Base-by-base conservation (phyloP, 1,140 invertebrate species). In the Pseudomyrmex concolor region DNA sequence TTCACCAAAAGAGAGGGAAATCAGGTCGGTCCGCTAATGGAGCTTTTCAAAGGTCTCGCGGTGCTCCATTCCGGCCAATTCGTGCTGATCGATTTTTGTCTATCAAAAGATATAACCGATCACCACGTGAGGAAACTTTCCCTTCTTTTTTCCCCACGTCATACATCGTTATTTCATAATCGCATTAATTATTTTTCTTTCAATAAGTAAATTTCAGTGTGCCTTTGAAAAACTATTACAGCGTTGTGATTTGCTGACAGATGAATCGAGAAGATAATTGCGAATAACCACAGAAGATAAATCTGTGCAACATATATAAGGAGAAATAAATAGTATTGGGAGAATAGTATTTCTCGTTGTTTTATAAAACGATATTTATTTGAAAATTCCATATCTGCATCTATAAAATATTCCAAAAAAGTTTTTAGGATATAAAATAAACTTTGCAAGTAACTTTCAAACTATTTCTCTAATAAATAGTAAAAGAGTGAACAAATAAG, bases 21-120 rank as follows among this genome's bases (percentile, higher is more conserved):
- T 87, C 68, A 74, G 67, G 51, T 54, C 55, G 55, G 43, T 60
- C 55, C 73, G 50, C 60, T 87, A 86, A 87, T 86, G 73, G 68
- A 34, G 73, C 68, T 63, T 87, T 70, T 70, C 62, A 84, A 84
- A 43, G 72, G 43, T 54, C 4, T 13, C 62, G 48, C 43, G 12
- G 13, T 67, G 17, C 15, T 43, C 15, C 19, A 5, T 19, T 59
- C 17, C 34, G 2, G n/a, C 1, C 57, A 83, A 80, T 86, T 84
- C 62, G 57, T 84, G 63, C 84, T 78, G 73, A 86, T 86, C 50
- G 73, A 84, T 84, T 84, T 63, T 51, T 59, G 19, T 0, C 19
- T 8, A n/a, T 17, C 43, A 22, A 63, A 17, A 13, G 8, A 48
- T 80, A 25, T 10, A 45, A 73, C 50, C 45, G 54, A 87, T 73